A percentile compares a stretch with the other conserved stretches of the same genome.
These are phyloP conservation scores for Lamprotornis superbus DNA, from an alignment of 2,113 vertebrate genomes.

Conservation along the genomic window DNA sequence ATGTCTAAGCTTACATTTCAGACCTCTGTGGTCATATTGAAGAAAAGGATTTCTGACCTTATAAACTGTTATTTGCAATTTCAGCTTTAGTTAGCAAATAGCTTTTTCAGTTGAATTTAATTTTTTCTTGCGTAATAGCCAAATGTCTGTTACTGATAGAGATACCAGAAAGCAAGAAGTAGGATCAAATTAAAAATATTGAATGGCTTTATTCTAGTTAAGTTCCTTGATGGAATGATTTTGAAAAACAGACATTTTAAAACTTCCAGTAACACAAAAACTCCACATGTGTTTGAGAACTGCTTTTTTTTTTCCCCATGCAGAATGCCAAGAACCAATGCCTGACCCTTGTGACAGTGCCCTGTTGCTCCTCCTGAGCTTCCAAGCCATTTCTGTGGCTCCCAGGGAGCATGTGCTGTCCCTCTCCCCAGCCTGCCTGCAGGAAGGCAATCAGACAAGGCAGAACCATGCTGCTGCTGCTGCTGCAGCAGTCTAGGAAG, in stretches of 20 bases:
- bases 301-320: not conserved
- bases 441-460: not conserved
- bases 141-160: not conserved
- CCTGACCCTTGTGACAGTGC: accelerated
- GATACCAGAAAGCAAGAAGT: not conserved
- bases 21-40: not conserved
- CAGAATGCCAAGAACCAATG: not conserved
- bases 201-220: not conserved
- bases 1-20: not conserved
- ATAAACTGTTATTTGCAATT: not conserved
- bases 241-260: not conserved
- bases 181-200: not conserved
- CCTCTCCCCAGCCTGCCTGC: not conserved
- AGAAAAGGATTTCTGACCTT: not conserved
- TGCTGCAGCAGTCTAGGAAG: not conserved
- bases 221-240: not conserved
- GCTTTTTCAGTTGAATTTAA: not conserved
- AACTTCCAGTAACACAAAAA: not conserved
- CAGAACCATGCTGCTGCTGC: not conserved
- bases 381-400: not conserved
- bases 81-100: not conserved
- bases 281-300: not conserved
- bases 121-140: not conserved
- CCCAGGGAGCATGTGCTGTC: accelerated
- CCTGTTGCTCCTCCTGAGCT: not conserved